Evolutionary conservation across 2,888 invertebrate species (phyloP), one percentile per base, ranked within the genome.

Genomic region (Icerya purchasi): DNA sequence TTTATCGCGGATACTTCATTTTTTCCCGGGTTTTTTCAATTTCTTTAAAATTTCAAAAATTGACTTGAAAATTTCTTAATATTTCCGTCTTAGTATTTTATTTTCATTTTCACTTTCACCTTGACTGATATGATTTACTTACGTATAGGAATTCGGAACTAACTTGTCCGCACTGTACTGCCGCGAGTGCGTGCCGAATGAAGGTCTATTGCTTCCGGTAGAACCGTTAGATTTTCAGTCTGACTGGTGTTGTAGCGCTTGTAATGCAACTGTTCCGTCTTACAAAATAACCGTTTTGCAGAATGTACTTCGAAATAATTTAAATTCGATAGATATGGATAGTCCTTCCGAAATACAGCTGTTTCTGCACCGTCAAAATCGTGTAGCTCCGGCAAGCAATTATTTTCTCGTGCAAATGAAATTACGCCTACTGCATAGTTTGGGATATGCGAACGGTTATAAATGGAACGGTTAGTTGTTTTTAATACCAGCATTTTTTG

Each of bases 121-220:
- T n/a, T n/a, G n/a, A n/a, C n/a, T n/a, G n/a, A n/a, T n/a, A n/a
- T n/a, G 19, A 22, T 24, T 50, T 22, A 2, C 53, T 53, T 60
- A 54, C 50, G 56, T 58, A 2, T 55, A 73, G 73, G 84, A 84
- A 72, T 76, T 77, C 62, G 81, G 80, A 1, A 76, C 79, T 0
- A 68, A 74, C 8, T 69, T 81, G 55, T 74, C 76, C n/a, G 79
- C 78, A 23, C 70, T 81, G 1, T 74, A 74, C 62, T 81, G 81
- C 65, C 76, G 77, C 65, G 71, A 74, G 56, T 68, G 72, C 3
- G 69, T 72, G 53, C 78, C 71, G 58, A 70, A 78, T 65, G 69
- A 71, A 0, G 80, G 81, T 3, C 71, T 74, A 19, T 70, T 83
- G 24, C 68, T 82, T 10, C 78, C 82, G 1, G 66, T 72, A n/a